These are phyloP conservation scores for Momotus momota DNA, from an alignment of 2,797 vertebrate genomes.

Conservation along the genomic window DNA sequence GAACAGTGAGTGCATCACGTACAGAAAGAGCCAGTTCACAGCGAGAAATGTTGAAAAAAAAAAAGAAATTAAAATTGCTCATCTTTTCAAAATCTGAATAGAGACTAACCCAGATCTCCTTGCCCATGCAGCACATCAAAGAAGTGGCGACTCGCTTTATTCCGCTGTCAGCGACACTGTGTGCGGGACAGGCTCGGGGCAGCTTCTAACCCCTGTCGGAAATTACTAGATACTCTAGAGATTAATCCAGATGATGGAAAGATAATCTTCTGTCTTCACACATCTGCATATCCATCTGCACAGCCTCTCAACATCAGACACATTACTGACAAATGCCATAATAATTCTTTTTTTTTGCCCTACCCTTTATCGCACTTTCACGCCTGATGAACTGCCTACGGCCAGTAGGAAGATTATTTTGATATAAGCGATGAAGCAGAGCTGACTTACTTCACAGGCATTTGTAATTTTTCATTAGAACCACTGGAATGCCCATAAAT, in stretches of 20 bases:
- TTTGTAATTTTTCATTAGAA: constrained; percentile 36
- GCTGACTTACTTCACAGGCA: not conserved
- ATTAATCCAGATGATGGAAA: constrained; percentile 69
- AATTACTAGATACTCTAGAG: constrained; percentile 62
- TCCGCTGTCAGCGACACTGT: not conserved
- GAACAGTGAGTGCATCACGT: not conserved
- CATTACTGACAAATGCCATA: constrained; percentile 81
- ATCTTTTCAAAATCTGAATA: not conserved
- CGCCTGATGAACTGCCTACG: constrained; percentile 35
- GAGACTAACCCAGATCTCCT: not conserved
- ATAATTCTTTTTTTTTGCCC: constrained; percentile 50
- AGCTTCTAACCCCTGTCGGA: constrained; percentile 20
- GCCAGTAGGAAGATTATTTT: constrained; percentile 25
- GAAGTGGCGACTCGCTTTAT: not conserved
- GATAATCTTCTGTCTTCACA: constrained; percentile 77
- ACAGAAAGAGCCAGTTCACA: not conserved
- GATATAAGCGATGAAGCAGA: not conserved
- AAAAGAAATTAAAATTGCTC: not conserved
- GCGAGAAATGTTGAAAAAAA: not conserved
- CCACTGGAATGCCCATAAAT: not conserved
- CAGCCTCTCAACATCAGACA: constrained; percentile 72
- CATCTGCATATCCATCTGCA: constrained; percentile 86
- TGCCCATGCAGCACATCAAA: not conserved
- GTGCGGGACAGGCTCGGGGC: not conserved
- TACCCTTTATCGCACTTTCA: constrained; percentile 59